phyloP scores from a whole-genome alignment of 2,797 vertebrate species.

The Myotis planiceps region DNA sequence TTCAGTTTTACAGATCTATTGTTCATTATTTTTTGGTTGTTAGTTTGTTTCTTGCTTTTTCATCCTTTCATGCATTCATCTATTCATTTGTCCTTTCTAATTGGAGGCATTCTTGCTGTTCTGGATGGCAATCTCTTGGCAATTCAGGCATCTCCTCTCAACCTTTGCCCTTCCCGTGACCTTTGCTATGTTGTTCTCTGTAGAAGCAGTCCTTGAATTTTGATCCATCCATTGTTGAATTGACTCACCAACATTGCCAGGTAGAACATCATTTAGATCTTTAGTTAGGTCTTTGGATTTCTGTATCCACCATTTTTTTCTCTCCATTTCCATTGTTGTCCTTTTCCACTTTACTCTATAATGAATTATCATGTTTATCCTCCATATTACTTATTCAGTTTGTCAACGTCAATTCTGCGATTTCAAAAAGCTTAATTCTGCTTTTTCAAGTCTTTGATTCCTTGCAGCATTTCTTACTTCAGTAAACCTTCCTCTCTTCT shows the following conservation, averaged over 20 bases:
- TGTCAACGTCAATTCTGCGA: background rate
- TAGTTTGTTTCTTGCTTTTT: background rate
- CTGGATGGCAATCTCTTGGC: background rate
- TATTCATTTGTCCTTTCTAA: background rate
- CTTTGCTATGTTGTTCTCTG: background rate
- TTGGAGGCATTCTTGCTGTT: background rate
- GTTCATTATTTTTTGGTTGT: background rate
- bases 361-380: slow-evolving; percentile 38
- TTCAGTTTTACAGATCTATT: background rate
- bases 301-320: background rate
- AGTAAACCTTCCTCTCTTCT: background rate
- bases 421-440: slow-evolving; percentile 30
- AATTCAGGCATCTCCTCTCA: background rate
- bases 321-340: background rate
- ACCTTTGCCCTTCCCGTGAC: background rate
- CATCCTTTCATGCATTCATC: background rate
- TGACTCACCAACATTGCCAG: background rate
- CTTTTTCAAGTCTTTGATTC: background rate
- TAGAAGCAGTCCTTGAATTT: background rate
- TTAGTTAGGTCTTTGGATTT: background rate
- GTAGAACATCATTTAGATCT: background rate
- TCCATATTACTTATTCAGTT: slow-evolving; percentile 39
- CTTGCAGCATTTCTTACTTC: background rate
- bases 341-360: slow-evolving; percentile 20
- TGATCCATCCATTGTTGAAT: background rate